Evolutionary conservation across 2,888 invertebrate genomes (phyloP), one percentile per base, ranked within the genome.

Genomic region (Cylindroiulus punctatus): DNA sequence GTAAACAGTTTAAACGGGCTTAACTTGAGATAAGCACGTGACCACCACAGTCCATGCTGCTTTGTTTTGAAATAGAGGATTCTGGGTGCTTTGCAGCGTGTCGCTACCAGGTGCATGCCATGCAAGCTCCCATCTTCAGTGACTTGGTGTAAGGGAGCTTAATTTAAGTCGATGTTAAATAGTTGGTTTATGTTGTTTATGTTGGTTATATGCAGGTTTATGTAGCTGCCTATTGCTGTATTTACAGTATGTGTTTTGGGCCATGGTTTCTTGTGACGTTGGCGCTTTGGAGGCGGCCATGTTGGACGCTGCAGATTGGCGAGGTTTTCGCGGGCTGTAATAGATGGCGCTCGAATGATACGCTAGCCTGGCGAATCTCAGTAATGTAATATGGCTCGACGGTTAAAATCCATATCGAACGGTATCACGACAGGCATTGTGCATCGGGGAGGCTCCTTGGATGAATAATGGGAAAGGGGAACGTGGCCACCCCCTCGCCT

Each of bases 401-500:
- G 76, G 76, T 76, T 76, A 76, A 76, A 76, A 76, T 76, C 76
- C 17, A 76, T 76, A 76, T 76, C 76, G 76, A 76, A 76, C 76
- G 76, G 76, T 76, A 76, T 76, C 76, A 76, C 30, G 76, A 76
- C 76, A 76, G 76, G 14, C 76, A 76, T 76, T 76, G 76, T 76
- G 76, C 76, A 32, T 32, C 30, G 76, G 76, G 76, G 30, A 30
- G 76, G 30, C 14, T 76, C 76, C 76, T 30, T 7, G 76, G 76
- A 76, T 76, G 76, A 76, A 76, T 76, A 76, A 76, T 76, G 76
- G 76, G 17, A 76, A 76, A 76, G 17, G 76, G 76, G 76, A 76
- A 30, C 30, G 76, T 30, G 17, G 12, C 76, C 76, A 76, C 76
- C 76, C 76, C 76, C 17, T 17, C 76, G 76, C 76, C 76, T 76